Evolutionary conservation across 2,113 vertebrate genomes (phyloP), one percentile per base, ranked within the genome.

Genomic region (Lepus americanus): DNA sequence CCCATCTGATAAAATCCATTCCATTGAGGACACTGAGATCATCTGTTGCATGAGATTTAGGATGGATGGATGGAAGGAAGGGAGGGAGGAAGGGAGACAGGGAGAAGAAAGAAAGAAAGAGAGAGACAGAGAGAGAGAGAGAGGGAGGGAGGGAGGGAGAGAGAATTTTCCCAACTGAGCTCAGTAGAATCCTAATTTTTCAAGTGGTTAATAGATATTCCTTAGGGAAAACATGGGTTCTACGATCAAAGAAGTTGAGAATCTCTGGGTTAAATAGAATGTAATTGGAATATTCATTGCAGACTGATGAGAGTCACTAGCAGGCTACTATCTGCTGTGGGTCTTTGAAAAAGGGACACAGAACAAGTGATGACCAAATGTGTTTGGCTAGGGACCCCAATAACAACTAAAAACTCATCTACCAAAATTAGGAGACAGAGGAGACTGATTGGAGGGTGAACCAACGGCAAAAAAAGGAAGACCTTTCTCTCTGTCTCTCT

Each of bases 361-460:
- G 53, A 64, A 22, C 12, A 17, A n/a, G 27, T 69, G 36, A 87
- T 72, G 82, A 82, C 1, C 72, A 73, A 85, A 78, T 25, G 70
- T 86, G 72, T 31, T 87, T 77, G 72, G 33, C 25, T 76, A 17
- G 39, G 33, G 33, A 25, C 4, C 25, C 4, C 11, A 92, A 94
- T 70, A 80, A 92, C 63, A 17, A 16, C 25, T 70, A 94, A 72
- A 87, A 92, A 85, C 3, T 49, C 67, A 79, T 29, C 33, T 39
- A 77, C 9, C 25, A 94, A 90, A 91, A 82, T 64, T 74, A 73
- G 90, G 49, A 94, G n/a, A 66, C 31, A 63, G 0, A 27, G 87
- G 44, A 76, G 39, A 86, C 3, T 69, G 36, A n/a, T n/a, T n/a
- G n/a, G n/a, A n/a, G n/a, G n/a, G n/a, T n/a, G n/a, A n/a, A n/a